These are phyloP conservation scores for Carduelis carduelis DNA, from an alignment of 2,797 vertebrate genomes.

Conservation along the genomic window DNA sequence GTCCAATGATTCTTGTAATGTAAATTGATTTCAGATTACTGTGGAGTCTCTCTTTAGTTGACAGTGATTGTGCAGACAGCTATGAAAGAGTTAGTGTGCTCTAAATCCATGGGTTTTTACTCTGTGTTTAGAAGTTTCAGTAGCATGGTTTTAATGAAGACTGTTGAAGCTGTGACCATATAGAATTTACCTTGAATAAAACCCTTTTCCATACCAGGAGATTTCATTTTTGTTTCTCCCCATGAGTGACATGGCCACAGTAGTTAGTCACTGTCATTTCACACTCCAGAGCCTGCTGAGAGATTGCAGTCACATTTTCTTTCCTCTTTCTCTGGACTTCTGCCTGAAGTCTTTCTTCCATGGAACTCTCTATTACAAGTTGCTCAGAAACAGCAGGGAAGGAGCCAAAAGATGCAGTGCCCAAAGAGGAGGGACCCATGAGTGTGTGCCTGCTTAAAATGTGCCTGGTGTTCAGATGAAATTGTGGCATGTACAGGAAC, in stretches of 20 bases:
- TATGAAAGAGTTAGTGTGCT: slow-evolving; percentile 1
- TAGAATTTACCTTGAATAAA: slow-evolving; percentile 18
- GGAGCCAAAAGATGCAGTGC: background rate
- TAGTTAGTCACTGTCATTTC: background rate
- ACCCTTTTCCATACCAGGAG: background rate
- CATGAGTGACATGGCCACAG: background rate
- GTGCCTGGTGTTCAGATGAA: background rate
- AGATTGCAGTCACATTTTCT: background rate
- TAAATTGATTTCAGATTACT: slow-evolving; percentile 65
- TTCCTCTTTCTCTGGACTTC: background rate
- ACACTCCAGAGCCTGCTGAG: background rate
- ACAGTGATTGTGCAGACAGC: background rate
- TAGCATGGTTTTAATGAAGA: slow-evolving; percentile 3
- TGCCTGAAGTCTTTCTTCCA: background rate
- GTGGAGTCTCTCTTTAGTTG: slow-evolving; percentile 4
- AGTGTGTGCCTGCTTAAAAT: background rate
- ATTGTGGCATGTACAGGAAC: background rate
- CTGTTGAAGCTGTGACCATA: background rate
- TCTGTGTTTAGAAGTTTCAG: background rate
- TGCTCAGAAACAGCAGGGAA: background rate
- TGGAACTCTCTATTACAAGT: background rate
- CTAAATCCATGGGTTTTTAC: background rate
- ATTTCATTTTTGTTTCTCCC: background rate
- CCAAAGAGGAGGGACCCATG: background rate
- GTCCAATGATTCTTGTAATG: slow-evolving; percentile 26